Evolutionary conservation across 2,797 vertebrate species (phyloP).

Genomic region (Eospalax fontanierii): DNA sequence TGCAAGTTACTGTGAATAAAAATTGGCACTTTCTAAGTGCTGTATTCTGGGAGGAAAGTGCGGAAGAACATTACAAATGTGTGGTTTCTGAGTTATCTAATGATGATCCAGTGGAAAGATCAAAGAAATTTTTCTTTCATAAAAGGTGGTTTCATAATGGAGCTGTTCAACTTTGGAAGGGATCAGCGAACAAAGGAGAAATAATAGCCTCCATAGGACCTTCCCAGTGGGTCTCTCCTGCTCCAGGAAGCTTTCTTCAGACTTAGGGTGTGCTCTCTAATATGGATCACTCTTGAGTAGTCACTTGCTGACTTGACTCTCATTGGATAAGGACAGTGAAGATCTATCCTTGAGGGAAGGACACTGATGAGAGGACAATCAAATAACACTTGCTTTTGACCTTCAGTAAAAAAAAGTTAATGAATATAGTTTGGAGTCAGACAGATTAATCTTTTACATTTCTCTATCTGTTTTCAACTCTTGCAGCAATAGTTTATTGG

Average conservation of each 20-base stretch:
- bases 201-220: not conserved
- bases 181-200: not conserved
- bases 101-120: not conserved
- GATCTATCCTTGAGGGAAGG: not conserved
- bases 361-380: not conserved
- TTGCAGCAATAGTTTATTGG: not conserved
- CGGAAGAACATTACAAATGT: not conserved
- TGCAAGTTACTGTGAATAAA: not conserved
- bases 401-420: constrained; percentile 56
- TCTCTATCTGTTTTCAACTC: constrained; percentile 60
- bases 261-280: not conserved
- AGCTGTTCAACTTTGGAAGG: not conserved
- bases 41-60: not conserved
- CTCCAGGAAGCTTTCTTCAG: not conserved
- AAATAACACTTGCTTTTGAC: not conserved
- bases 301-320: not conserved
- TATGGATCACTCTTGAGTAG: not conserved
- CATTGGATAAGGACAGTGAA: not conserved
- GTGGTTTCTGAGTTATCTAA: not conserved
- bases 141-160: not conserved
- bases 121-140: not conserved
- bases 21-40: not conserved
- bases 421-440: constrained; percentile 16
- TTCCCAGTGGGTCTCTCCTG: not conserved
- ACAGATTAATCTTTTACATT: constrained; percentile 66